A percentile compares a stretch with the other conserved stretches of the same genome.
These are phyloP conservation scores for Microctenopoma lineatum DNA, from an alignment of 2,797 vertebrate species.

Conservation along the genomic window DNA sequence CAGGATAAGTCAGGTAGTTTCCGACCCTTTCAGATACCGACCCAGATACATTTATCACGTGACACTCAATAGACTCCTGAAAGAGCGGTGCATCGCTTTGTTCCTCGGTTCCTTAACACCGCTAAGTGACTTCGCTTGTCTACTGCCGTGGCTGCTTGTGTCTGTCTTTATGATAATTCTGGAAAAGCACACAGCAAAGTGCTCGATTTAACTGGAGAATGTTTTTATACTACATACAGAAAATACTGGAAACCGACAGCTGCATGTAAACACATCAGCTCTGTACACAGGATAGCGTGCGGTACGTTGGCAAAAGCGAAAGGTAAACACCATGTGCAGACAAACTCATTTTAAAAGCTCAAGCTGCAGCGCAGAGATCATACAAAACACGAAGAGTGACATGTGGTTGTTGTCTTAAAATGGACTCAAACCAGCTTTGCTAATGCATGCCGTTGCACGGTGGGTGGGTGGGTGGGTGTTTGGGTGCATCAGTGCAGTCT, in stretches of 20 bases:
- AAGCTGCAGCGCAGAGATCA: conserved; percentile 4
- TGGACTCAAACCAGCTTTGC: conserved; percentile 30
- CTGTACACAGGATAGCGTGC: neutral
- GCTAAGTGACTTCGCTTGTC: no score
- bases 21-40: neutral
- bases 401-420: conserved; percentile 12
- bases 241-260: neutral
- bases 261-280: no score
- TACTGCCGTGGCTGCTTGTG: no score
- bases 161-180: no score
- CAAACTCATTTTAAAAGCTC: neutral
- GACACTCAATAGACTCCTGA: neutral
- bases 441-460: conserved; percentile 18
- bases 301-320: neutral
- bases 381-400: conserved; percentile 8
- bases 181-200: neutral
- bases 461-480: conserved; percentile 40
- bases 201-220: no score
- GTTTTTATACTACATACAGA: no score
- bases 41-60: neutral
- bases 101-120: neutral
- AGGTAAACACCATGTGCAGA: neutral
- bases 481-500: conserved; percentile 27
- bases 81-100: neutral
- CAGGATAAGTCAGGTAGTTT: neutral